Evolutionary conservation across 2,888 invertebrate species (phyloP).

Genomic region (Brachylomia viminalis): DNA sequence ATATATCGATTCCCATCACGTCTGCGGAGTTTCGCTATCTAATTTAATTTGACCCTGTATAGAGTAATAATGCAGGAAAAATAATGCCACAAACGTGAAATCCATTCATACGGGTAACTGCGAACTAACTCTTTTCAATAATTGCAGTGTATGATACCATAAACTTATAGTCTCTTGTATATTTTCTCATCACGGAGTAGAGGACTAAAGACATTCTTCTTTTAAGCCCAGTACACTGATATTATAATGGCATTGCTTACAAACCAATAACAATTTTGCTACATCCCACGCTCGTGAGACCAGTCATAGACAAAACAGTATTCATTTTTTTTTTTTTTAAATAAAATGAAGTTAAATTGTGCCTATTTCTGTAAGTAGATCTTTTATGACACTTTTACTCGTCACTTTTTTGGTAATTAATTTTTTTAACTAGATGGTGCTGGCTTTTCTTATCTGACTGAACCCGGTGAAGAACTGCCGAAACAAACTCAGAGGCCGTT

Average conservation of each 20-base stretch:
- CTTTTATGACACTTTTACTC: background rate
- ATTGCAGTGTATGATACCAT: background rate
- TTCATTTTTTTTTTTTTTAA: too few species aligned
- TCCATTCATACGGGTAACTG: background rate
- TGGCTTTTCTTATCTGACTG: too few species aligned
- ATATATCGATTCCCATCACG: too few species aligned
- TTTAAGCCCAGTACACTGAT: background rate
- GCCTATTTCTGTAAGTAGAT: background rate
- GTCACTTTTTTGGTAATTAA: background rate
- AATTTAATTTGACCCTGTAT: too few species aligned
- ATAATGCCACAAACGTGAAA: background rate
- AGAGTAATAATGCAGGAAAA: too few species aligned
- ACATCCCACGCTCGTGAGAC: constrained; percentile 24
- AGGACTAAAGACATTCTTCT: background rate
- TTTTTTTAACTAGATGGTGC: background rate
- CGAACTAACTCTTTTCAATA: background rate
- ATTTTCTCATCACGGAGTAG: background rate
- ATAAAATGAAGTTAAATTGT: too few species aligned
- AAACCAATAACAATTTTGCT: background rate
- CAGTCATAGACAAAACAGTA: too few species aligned
- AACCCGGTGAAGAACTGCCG: background rate
- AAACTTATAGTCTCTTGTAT: background rate
- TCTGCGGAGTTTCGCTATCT: too few species aligned
- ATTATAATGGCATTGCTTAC: constrained; percentile 19
- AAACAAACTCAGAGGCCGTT: background rate